These are phyloP conservation scores for Rallus limicola DNA, from an alignment of 2,113 vertebrate species.

Conservation along the genomic window DNA sequence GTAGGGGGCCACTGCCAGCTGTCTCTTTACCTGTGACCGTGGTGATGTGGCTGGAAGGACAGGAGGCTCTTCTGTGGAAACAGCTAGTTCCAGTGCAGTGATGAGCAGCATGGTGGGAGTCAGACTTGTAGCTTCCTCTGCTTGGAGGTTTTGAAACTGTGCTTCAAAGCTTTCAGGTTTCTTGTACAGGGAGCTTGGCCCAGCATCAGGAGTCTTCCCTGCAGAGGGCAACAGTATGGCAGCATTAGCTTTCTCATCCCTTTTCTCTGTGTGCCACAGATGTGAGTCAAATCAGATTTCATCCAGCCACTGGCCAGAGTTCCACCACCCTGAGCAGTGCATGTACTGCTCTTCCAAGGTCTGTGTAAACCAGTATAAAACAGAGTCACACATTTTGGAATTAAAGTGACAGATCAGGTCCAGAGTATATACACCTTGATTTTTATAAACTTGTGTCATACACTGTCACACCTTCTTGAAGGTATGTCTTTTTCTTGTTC, in stretches of 20 bases:
- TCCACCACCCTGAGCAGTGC: neutral
- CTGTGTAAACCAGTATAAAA: neutral
- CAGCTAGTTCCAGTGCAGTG: constrained; percentile 77
- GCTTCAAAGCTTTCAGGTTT: constrained; percentile 65
- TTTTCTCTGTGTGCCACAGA: neutral
- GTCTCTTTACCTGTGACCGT: constrained; percentile 82
- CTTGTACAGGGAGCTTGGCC: constrained; percentile 82
- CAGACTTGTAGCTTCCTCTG: constrained; percentile 69
- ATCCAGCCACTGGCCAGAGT: neutral
- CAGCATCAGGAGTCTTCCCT: constrained; percentile 78
- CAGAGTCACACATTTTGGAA: neutral
- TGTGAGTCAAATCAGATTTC: neutral
- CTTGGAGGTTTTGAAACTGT: constrained; percentile 24
- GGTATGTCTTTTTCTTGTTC: neutral
- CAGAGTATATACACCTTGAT: neutral
- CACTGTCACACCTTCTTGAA: neutral
- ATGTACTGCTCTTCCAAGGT: too few species aligned
- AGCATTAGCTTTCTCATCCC: neutral
- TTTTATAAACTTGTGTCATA: neutral
- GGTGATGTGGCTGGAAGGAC: constrained; percentile 83
- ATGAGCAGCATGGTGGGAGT: constrained; percentile 50
- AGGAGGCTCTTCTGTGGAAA: constrained; percentile 84
- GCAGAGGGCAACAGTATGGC: neutral
- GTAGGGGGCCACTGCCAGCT: neutral
- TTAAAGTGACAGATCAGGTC: neutral